These are phyloP conservation scores for Parascotia fuliginaria DNA, from an alignment of 2,888 invertebrate species.

Conservation along the genomic window DNA sequence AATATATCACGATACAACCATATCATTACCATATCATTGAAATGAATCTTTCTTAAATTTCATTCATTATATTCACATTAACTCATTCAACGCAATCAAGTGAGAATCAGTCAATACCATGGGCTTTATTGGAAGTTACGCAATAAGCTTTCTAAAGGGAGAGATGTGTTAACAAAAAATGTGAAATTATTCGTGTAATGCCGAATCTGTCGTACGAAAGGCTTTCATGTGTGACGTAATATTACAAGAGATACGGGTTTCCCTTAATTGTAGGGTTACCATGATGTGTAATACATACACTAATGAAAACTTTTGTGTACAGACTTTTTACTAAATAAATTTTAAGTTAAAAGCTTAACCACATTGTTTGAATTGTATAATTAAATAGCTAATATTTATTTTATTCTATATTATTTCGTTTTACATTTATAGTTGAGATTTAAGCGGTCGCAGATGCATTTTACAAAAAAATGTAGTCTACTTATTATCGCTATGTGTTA, in stretches of 20 bases:
- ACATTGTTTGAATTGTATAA: too few species aligned
- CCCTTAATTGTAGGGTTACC: conserved; percentile 22
- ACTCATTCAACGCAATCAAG: conserved; percentile 6
- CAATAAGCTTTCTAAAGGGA: conserved; percentile 34
- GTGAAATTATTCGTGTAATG: conserved; percentile 32
- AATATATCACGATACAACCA: not conserved
- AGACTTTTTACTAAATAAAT: too few species aligned
- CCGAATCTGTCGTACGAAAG: conserved; percentile 29
- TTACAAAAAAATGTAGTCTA: too few species aligned
- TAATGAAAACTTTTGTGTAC: too few species aligned
- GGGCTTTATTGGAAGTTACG: conserved; percentile 9
- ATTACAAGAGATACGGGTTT: conserved; percentile 10
- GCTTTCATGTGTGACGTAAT: conserved; percentile 30
- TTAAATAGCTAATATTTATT: too few species aligned
- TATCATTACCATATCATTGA: not conserved
- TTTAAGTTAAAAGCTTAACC: too few species aligned
- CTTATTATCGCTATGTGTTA: too few species aligned
- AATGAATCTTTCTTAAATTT: conserved; percentile 4
- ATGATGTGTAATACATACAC: not conserved
- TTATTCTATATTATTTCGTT: too few species aligned
- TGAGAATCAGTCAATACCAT: conserved; percentile 11
- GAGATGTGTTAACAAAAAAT: conserved; percentile 33
- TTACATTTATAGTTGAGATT: too few species aligned
- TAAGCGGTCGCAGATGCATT: too few species aligned
- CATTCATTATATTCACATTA: conserved; percentile 3